Evolutionary conservation across 1,140 invertebrate genomes (phyloP).

Genomic region (Caerostris darwini): DNA sequence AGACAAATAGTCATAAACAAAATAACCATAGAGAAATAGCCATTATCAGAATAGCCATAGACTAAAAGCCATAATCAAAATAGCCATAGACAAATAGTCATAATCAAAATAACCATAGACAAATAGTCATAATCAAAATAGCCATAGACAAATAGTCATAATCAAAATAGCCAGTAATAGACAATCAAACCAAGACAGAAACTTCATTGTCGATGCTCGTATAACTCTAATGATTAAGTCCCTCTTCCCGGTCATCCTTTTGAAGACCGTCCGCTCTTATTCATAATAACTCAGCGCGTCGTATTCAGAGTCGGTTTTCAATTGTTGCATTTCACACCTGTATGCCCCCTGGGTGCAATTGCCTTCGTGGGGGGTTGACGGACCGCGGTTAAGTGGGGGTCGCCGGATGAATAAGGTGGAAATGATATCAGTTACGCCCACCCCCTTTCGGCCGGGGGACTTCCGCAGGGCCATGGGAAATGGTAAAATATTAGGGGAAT

Average conservation of each 20-base stretch:
- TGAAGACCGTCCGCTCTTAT: not conserved
- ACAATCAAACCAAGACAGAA: not conserved
- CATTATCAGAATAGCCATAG: too few species aligned
- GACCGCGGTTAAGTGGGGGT: not conserved
- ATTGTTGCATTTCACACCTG: conserved; percentile 61
- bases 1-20: too few species aligned
- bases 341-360: conserved; percentile 23
- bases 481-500: too few species aligned
- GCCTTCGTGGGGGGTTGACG: not conserved
- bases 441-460: not conserved
- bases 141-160: too few species aligned
- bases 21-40: too few species aligned
- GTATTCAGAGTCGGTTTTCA: not conserved
- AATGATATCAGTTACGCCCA: conserved; percentile 22
- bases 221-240: not conserved
- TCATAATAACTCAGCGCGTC: conserved; percentile 38
- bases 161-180: too few species aligned
- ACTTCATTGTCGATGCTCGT: not conserved
- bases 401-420: not conserved
- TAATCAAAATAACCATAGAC: too few species aligned
- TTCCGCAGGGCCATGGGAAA: not conserved
- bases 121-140: too few species aligned
- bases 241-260: not conserved
- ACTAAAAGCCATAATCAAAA: too few species aligned
- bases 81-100: too few species aligned